phyloP scores from a whole-genome alignment of 2,797 vertebrate species.

The Odontamblyopus rebecca region DNA sequence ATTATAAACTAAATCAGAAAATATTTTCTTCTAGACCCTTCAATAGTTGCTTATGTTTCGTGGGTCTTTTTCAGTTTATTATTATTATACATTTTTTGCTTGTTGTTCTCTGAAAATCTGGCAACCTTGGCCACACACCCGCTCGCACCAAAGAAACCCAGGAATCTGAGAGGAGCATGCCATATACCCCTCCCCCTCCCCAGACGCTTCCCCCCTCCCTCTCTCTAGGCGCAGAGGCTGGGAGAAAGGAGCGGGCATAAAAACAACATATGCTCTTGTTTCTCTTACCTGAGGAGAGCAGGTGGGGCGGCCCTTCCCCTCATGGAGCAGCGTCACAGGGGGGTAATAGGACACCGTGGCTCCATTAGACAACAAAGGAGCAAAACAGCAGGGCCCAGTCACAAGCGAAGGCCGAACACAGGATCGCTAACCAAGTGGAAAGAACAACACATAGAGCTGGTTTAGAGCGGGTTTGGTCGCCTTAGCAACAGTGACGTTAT shows the following conservation, averaged over 20 bases:
- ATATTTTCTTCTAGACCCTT: no score
- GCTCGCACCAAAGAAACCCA: conserved; percentile 65
- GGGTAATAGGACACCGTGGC: conserved; percentile 13
- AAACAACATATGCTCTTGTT: conserved; percentile 67
- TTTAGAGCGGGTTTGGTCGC: not conserved
- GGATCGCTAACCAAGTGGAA: not conserved
- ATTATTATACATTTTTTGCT: no score
- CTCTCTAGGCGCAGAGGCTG: conserved; percentile 42
- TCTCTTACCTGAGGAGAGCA: conserved; percentile 69
- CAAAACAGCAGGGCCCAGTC: conserved; percentile 3
- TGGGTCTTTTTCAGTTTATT: no score
- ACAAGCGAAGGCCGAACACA: not conserved
- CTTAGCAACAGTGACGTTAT: not conserved
- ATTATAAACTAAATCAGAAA: no score
- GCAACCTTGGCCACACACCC: conserved; percentile 8
- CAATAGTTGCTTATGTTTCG: no score
- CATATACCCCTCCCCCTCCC: conserved; percentile 4
- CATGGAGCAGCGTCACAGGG: not conserved
- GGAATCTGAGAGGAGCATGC: conserved; percentile 62
- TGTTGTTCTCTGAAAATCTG: no score
- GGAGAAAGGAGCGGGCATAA: conserved; percentile 42
- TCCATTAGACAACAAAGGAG: conserved; percentile 24
- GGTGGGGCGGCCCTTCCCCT: conserved; percentile 54
- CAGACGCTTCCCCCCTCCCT: conserved; percentile 21
- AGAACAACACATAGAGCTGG: not conserved